Conservation (phyloP, 2,888 invertebrate genomes). For the Chelonus formosanus region DNA sequence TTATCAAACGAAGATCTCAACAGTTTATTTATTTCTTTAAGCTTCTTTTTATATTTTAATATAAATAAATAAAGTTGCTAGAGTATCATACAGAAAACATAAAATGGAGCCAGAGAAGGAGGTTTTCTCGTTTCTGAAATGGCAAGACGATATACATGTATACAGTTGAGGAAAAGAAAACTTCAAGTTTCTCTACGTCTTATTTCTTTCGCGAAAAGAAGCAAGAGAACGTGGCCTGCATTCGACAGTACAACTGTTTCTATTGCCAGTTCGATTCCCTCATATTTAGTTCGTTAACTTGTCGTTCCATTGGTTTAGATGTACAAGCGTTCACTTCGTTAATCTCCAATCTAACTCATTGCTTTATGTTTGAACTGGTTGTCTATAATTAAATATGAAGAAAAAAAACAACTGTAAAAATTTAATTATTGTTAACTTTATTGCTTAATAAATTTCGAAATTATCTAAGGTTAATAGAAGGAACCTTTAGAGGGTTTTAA, state of each 20-base stretch:
- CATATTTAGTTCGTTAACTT: slow-evolving; percentile 28
- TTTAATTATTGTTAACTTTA: too few species aligned
- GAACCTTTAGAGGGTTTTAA: too few species aligned
- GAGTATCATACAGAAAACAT: too few species aligned
- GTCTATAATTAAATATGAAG: slow-evolving; percentile 2
- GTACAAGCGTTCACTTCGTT: slow-evolving; percentile 13
- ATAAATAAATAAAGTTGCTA: too few species aligned
- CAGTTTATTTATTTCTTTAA: too few species aligned
- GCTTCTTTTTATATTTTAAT: too few species aligned
- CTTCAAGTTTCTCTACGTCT: slow-evolving; percentile 32
- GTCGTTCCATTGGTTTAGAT: slow-evolving; percentile 16
- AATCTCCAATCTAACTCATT: slow-evolving; percentile 15
- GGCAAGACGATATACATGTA: too few species aligned
- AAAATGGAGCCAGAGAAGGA: too few species aligned
- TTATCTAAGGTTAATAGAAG: background rate
- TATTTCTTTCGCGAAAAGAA: slow-evolving; percentile 31
- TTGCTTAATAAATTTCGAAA: too few species aligned
- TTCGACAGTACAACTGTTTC: slow-evolving; percentile 38
- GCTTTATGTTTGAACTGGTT: background rate
- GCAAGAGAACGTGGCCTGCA: slow-evolving; percentile 55
- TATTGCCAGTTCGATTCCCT: slow-evolving; percentile 12
- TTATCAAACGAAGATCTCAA: too few species aligned
- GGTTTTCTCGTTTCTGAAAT: too few species aligned
- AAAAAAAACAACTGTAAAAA: background rate
- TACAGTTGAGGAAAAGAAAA: slow-evolving; percentile 9